Conservation (phyloP, 92 coral and sea anemone genomes). For the Ricordea florida region DNA sequence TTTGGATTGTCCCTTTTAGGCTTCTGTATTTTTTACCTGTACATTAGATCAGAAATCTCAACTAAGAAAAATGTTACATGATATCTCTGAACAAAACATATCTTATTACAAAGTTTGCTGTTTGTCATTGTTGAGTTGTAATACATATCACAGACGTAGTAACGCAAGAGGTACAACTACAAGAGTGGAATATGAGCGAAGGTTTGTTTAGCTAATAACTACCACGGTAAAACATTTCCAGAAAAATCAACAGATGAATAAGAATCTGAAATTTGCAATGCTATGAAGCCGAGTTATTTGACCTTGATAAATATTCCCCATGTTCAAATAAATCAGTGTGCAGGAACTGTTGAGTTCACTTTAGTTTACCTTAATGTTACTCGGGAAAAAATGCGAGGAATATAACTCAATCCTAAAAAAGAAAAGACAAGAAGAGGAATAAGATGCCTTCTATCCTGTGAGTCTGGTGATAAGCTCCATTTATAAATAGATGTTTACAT, state of each 20-base stretch:
- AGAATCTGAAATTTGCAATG: not conserved
- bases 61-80: slow-evolving; percentile 20
- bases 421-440: too few relatives aligned
- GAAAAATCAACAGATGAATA: not conserved
- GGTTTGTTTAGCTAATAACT: slow-evolving; percentile 1
- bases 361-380: too few relatives aligned
- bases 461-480: not conserved
- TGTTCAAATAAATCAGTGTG: not conserved
- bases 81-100: not conserved
- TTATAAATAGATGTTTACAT: slow-evolving; percentile 22
- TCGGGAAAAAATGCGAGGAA: too few relatives aligned
- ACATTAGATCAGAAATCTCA: not conserved
- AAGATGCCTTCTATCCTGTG: not conserved
- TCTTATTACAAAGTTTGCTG: slow-evolving; percentile 13
- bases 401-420: too few relatives aligned
- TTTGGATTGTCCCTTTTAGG: too few relatives aligned
- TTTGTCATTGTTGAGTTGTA: slow-evolving; percentile 16
- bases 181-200: slow-evolving; percentile 21
- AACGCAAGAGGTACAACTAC: not conserved
- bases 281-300: slow-evolving; percentile 5
- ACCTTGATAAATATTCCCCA: too few relatives aligned
- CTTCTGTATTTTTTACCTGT: too few relatives aligned
- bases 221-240: not conserved
- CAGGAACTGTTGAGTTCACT: too few relatives aligned
- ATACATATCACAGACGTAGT: not conserved